phyloP scores from a whole-genome alignment of 2,797 vertebrate species.

The Pristis pectinata region DNA sequence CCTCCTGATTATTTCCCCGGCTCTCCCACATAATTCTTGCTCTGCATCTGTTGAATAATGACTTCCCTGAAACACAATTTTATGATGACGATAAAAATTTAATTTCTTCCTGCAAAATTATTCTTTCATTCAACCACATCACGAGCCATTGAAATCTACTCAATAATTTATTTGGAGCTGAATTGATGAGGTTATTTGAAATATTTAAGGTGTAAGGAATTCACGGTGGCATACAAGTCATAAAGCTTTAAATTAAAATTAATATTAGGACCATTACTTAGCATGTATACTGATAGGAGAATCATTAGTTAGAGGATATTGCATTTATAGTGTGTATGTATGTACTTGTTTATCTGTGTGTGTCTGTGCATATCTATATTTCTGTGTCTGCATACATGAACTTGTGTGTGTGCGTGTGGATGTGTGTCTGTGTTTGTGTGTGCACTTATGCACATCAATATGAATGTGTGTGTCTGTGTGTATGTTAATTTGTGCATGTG shows the following conservation, averaged over 20 bases:
- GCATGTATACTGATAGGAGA: neutral
- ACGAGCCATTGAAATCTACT: neutral
- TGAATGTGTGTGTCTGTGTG: neutral
- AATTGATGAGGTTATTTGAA: constrained; percentile 1
- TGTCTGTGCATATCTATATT: neutral
- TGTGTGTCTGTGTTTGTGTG: neutral
- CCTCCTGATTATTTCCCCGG: neutral
- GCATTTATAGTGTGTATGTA: neutral
- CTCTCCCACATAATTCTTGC: neutral
- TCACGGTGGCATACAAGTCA: neutral
- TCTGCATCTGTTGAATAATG: neutral
- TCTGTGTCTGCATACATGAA: neutral
- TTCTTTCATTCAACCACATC: neutral
- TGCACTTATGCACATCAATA: neutral
- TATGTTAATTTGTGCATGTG: neutral
- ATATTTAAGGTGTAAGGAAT: neutral
- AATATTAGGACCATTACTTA: neutral
- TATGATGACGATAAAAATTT: neutral
- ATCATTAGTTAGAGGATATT: neutral
- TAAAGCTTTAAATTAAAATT: constrained; percentile 8
- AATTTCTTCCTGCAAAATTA: neutral
- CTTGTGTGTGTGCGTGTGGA: neutral
- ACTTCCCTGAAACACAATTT: neutral
- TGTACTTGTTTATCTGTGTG: neutral
- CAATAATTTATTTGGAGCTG: neutral